Evolutionary conservation across 1,140 invertebrate species (phyloP).

Genomic region (Rhyzopertha dominica): DNA sequence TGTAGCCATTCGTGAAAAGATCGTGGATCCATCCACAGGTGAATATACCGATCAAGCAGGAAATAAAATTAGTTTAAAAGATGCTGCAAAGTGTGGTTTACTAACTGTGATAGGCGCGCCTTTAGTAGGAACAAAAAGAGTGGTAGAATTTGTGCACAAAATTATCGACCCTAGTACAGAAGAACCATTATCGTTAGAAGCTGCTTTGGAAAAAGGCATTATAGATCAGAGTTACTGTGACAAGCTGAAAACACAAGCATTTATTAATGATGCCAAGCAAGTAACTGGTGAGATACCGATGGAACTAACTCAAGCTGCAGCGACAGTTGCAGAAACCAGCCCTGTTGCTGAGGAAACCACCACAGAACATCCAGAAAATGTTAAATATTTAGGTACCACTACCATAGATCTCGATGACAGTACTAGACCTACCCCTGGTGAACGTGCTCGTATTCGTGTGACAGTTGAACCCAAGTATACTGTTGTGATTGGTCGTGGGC

Average conservation of each 20-base stretch:
- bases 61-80: constrained; percentile 61
- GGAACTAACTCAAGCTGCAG: neutral
- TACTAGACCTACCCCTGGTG: constrained; percentile 49
- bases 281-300: neutral
- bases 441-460: constrained; percentile 54
- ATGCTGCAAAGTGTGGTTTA: constrained; percentile 70
- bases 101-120: constrained; percentile 66
- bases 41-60: constrained; percentile 62
- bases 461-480: constrained; percentile 65
- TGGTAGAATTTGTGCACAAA: constrained; percentile 51
- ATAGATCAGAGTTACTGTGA: constrained; percentile 59
- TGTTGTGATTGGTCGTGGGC: constrained; percentile 58
- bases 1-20: constrained; percentile 70
- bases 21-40: constrained; percentile 69
- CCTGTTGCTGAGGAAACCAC: neutral
- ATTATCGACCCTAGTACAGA: constrained; percentile 74
- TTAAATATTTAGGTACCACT: constrained; percentile 40
- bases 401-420: constrained; percentile 43
- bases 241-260: constrained; percentile 50
- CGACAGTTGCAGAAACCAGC: neutral
- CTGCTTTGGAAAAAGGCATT: constrained; percentile 72
- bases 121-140: constrained; percentile 57
- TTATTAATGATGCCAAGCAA: constrained; percentile 22
- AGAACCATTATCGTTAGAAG: constrained; percentile 68
- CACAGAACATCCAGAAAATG: no score